A percentile compares a stretch with the other conserved stretches of the same genome.
phyloP scores from a whole-genome alignment of 2,113 vertebrate species.

The Neopipo cinnamomea region DNA sequence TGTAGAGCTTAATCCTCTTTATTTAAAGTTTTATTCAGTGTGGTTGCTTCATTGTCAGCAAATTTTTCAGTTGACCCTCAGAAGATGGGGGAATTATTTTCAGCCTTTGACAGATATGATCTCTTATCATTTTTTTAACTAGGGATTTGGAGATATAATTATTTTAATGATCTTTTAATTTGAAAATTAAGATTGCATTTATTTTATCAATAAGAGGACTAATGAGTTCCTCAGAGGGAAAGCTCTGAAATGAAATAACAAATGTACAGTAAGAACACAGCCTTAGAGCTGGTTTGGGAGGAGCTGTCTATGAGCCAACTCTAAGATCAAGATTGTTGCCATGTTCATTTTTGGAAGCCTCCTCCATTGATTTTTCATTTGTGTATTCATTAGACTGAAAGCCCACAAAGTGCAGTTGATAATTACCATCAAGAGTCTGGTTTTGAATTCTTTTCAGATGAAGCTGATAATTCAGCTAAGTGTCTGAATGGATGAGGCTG shows the following conservation, averaged over 20 bases:
- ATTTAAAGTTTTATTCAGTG: slow-evolving; percentile 22
- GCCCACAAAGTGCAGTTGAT: slow-evolving; percentile 49
- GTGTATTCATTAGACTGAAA: slow-evolving; percentile 61
- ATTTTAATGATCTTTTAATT: neutral
- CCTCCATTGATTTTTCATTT: slow-evolving; percentile 61
- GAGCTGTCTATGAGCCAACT: slow-evolving; percentile 39
- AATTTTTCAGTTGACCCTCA: slow-evolving; percentile 10
- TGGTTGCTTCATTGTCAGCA: neutral
- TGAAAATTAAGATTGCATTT: slow-evolving; percentile 30
- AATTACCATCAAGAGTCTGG: slow-evolving; percentile 52
- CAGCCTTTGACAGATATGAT: neutral
- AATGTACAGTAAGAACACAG: neutral
- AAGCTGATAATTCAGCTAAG: slow-evolving; percentile 48
- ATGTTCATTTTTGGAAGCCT: slow-evolving; percentile 59
- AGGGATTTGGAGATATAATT: neutral
- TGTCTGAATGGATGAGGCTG: slow-evolving; percentile 32
- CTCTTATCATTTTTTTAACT: neutral
- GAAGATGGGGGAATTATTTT: neutral
- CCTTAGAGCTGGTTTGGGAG: neutral
- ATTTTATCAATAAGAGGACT: neutral
- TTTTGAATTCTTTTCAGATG: slow-evolving; percentile 20
- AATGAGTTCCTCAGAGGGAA: neutral
- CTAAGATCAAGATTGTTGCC: slow-evolving; percentile 33
- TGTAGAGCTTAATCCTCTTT: slow-evolving; percentile 30
- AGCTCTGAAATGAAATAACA: neutral